These are phyloP conservation scores for Apis florea DNA, from an alignment of 1,140 invertebrate species.

Conservation along the genomic window DNA sequence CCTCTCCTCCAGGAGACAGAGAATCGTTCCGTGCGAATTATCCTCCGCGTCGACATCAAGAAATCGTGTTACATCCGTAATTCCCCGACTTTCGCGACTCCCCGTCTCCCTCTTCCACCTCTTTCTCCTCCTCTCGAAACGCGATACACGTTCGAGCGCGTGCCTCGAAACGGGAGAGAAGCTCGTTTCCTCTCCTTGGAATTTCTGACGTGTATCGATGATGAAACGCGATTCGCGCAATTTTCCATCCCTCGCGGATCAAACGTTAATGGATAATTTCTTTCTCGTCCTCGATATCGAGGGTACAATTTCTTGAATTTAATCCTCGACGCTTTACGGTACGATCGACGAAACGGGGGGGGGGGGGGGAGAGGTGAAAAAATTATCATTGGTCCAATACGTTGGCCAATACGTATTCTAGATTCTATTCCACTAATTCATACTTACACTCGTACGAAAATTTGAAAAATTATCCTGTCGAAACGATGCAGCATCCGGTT, in stretches of 20 bases:
- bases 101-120: background rate
- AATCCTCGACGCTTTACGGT: too few species aligned
- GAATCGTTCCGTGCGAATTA: constrained; percentile 65
- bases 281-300: background rate
- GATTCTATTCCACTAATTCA: too few species aligned
- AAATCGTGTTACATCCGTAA: constrained; percentile 63
- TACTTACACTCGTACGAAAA: too few species aligned
- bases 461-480: too few species aligned
- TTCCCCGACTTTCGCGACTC: constrained; percentile 46
- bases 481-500: too few species aligned
- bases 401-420: too few species aligned
- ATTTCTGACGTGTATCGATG: background rate
- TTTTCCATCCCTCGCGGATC: background rate
- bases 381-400: too few species aligned
- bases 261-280: background rate
- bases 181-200: background rate
- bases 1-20: constrained; percentile 54
- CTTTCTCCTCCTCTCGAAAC: background rate
- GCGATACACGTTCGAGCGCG: constrained; percentile 18
- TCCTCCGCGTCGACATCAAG: constrained; percentile 63
- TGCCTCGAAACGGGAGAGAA: background rate
- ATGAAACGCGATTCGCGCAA: background rate
- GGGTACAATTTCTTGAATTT: too few species aligned
- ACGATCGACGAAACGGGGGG: too few species aligned
- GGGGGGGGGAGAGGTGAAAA: too few species aligned